A percentile compares a stretch with the other conserved stretches of the same genome.
phyloP scores from a whole-genome alignment of 2,888 invertebrate genomes.

The Drosophila sordidapex region DNA sequence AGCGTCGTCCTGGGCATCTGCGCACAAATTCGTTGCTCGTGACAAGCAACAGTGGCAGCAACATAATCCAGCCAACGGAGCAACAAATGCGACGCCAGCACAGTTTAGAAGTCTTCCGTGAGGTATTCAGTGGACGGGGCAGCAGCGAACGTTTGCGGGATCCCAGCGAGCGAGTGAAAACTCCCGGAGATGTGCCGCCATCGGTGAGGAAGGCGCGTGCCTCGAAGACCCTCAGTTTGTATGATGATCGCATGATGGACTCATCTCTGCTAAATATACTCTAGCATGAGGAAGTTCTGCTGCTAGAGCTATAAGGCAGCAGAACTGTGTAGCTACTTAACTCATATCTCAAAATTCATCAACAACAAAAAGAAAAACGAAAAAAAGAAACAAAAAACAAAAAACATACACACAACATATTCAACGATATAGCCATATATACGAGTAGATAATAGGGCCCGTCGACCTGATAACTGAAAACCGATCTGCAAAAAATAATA shows the following conservation, averaged over 20 bases:
- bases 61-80: slow-evolving; percentile 55
- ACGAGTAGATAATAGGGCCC: slow-evolving; percentile 48
- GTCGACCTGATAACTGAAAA: slow-evolving; percentile 43
- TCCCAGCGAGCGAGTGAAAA: slow-evolving; percentile 91
- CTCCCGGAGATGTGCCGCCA: slow-evolving; percentile 92
- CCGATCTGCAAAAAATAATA: slow-evolving; percentile 27
- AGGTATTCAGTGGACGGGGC: slow-evolving; percentile 89
- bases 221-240: slow-evolving; percentile 92
- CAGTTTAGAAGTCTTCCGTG: slow-evolving; percentile 91
- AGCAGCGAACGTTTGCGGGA: slow-evolving; percentile 89
- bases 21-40: slow-evolving; percentile 72
- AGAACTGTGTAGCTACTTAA: slow-evolving; percentile 60
- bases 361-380: slow-evolving; percentile 11
- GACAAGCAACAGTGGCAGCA: slow-evolving; percentile 35
- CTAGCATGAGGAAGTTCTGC: slow-evolving; percentile 86
- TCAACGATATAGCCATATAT: slow-evolving; percentile 74
- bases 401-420: slow-evolving; percentile 48
- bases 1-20: slow-evolving; percentile 70
- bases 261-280: slow-evolving; percentile 84
- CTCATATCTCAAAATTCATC: slow-evolving; percentile 69
- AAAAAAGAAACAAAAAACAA: neutral
- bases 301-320: slow-evolving; percentile 84
- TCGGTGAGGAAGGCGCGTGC: slow-evolving; percentile 90
- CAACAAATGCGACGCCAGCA: slow-evolving; percentile 87
- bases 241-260: slow-evolving; percentile 95